Evolutionary conservation across 2,888 invertebrate species (phyloP), one percentile per base, ranked within the genome.

Genomic region (Bedellia somnulentella): DNA sequence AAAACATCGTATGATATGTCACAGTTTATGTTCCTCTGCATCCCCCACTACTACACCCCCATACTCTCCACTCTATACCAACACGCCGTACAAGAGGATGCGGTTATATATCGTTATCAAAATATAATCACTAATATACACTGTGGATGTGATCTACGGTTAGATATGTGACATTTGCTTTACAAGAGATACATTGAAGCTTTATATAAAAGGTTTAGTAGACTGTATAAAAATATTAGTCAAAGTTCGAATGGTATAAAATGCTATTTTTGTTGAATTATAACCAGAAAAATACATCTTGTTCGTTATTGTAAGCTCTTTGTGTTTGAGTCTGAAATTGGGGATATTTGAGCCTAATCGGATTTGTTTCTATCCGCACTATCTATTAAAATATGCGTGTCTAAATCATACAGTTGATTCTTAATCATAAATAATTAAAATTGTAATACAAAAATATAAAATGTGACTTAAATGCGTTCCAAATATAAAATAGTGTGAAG

Each of bases 401-500:
- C n/a, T n/a, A n/a, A n/a, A n/a, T n/a, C n/a, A n/a, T n/a, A n/a
- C n/a, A n/a, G n/a, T n/a, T n/a, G n/a, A n/a, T n/a, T n/a, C n/a
- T n/a, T n/a, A n/a, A n/a, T n/a, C n/a, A n/a, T n/a, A n/a, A n/a
- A n/a, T n/a, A n/a, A n/a, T n/a, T n/a, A n/a, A n/a, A n/a, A n/a
- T n/a, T 50, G 55, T 60, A 59, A 60, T 70, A 70, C 64, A 71
- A 70, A 53, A 68, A 70, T 68, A 71, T 67, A 63, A 67, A 64
- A 59, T 27, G 18, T 22, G 29, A 29, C 29, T 15, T 46, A 58
- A 66, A 52, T 44, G 51, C 49, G 49, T 50, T 57, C 15, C 51
- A 51, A 51, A 56, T 53, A 44, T 49, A 53, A 59, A 52, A 51
- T 49, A 54, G 51, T 52, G 51, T 60, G 48, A 57, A 53, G 51